Conservation (phyloP, 2,113 vertebrate genomes). For the Myiagra hebetior region DNA sequence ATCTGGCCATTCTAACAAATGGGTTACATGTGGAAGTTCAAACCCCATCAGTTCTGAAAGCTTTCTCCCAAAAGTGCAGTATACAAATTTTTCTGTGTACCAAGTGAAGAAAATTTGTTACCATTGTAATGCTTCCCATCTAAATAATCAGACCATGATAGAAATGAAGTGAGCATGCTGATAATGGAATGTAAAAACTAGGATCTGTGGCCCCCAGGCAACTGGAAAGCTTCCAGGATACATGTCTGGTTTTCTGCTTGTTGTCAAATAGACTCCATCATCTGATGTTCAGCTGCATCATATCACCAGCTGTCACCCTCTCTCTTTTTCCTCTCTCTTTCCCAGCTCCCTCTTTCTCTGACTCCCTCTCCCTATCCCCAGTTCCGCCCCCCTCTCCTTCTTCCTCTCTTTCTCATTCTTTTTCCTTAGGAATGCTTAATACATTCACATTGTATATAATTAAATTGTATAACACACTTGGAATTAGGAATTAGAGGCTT, state of each 20-base stretch:
- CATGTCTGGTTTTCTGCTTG: neutral
- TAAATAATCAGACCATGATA: neutral
- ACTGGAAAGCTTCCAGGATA: neutral
- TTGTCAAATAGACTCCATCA: neutral
- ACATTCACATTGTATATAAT: neutral
- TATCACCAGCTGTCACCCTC: neutral
- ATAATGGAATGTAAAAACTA: neutral
- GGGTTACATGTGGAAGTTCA: neutral
- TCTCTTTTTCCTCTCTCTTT: neutral
- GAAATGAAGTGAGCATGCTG: neutral
- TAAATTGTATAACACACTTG: neutral
- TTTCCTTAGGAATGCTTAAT: neutral
- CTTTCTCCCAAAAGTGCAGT: neutral
- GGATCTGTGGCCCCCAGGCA: neutral
- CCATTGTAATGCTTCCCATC: neutral
- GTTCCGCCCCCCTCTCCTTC: fast-evolving
- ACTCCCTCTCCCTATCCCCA: neutral
- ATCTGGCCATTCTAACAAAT: neutral
- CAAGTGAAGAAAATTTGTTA: neutral
- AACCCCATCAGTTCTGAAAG: neutral
- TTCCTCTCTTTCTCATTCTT: neutral
- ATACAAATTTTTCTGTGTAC: neutral
- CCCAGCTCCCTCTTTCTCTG: neutral
- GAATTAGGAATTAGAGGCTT: neutral
- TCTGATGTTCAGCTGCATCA: neutral